A percentile compares a stretch with the other conserved stretches of the same genome.
Evolutionary conservation across 2,113 vertebrate species (phyloP).

Genomic region (Ellobius talpinus): DNA sequence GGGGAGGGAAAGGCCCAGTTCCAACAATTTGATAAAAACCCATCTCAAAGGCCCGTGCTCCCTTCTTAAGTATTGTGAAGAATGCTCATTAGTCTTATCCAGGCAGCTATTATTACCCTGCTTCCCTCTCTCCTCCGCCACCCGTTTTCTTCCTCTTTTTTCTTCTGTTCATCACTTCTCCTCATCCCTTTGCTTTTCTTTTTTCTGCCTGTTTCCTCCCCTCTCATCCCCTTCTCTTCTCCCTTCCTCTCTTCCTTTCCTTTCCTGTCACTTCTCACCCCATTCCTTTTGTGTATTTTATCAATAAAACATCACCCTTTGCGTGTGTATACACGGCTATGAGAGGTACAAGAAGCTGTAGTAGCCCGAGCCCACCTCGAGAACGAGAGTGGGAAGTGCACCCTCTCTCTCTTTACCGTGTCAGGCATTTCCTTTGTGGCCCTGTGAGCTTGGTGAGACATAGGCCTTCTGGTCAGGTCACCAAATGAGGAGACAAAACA

Average conservation of each 20-base stretch:
- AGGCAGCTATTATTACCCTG: background rate
- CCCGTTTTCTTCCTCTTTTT: background rate
- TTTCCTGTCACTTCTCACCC: background rate
- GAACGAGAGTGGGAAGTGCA: background rate
- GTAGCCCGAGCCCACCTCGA: background rate
- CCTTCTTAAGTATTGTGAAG: background rate
- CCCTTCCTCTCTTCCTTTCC: too few relatives aligned
- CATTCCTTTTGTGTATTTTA: background rate
- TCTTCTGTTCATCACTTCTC: rapidly evolving
- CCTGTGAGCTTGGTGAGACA: background rate
- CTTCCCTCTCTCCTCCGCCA: background rate
- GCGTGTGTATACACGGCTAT: background rate
- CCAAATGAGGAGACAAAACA: background rate
- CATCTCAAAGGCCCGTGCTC: background rate
- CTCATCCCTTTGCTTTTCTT: background rate
- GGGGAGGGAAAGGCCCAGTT: background rate
- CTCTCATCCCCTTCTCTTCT: background rate
- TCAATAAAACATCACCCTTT: background rate
- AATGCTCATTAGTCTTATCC: background rate
- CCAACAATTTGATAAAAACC: background rate
- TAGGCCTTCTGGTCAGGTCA: background rate
- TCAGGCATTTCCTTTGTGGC: background rate
- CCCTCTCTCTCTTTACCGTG: background rate
- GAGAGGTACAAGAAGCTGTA: background rate
- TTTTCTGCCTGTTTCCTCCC: background rate